These are phyloP conservation scores for Rhipidura dahli DNA, from an alignment of 2,113 vertebrate species.

Conservation along the genomic window DNA sequence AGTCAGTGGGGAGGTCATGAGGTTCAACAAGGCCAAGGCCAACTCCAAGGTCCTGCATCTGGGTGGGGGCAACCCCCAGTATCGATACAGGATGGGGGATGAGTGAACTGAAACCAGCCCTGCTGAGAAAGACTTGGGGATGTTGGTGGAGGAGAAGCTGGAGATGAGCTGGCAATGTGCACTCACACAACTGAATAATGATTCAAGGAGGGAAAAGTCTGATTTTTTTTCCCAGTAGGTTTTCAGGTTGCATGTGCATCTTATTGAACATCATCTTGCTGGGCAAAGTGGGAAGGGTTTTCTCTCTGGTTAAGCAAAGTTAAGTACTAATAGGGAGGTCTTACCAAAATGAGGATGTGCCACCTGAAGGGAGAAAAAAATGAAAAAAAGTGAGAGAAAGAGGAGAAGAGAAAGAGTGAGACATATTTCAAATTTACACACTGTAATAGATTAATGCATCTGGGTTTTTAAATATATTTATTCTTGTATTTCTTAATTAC, in stretches of 20 bases:
- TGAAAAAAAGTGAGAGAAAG: background rate
- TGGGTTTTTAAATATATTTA: background rate
- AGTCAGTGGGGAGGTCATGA: background rate
- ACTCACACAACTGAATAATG: background rate
- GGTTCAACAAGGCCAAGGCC: background rate
- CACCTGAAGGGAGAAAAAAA: background rate
- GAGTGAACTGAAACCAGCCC: background rate
- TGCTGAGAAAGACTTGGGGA: background rate
- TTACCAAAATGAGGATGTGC: background rate
- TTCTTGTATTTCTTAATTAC: background rate
- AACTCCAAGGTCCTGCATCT: background rate
- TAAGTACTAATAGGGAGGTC: background rate
- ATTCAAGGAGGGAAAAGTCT: background rate
- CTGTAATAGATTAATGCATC: background rate
- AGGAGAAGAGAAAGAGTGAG: background rate
- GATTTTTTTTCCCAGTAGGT: background rate
- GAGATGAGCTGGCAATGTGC: background rate
- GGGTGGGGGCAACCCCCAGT: too few species aligned
- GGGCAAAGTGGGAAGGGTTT: background rate
- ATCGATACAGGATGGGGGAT: background rate
- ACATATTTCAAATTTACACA: background rate
- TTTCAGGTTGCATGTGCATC: background rate
- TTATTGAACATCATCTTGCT: background rate
- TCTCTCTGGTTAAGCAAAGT: background rate
- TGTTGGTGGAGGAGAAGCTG: background rate